These are phyloP conservation scores for Acanthopleura granulata DNA, from an alignment of 2,888 invertebrate genomes.

Conservation along the genomic window DNA sequence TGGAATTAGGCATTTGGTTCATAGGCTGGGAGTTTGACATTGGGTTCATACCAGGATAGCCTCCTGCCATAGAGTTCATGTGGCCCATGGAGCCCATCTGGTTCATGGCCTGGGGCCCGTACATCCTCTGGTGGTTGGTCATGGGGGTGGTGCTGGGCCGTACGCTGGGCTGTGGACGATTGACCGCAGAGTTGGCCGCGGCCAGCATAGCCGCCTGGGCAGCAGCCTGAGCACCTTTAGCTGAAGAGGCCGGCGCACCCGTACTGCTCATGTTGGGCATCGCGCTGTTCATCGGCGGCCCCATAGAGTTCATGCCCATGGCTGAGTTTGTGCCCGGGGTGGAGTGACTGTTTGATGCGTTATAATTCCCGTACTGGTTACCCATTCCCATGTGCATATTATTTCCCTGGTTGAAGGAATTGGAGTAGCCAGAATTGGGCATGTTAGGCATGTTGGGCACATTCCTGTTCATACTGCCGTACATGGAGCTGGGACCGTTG, in stretches of 20 bases:
- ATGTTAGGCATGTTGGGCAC: neutral
- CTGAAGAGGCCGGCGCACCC: neutral
- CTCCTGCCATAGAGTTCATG: slow-evolving; percentile 7
- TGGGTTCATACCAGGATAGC: slow-evolving; percentile 26
- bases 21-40: slow-evolving; percentile 37
- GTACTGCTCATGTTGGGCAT: neutral
- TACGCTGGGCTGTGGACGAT: slow-evolving; percentile 20
- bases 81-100: slow-evolving; percentile 47
- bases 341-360: slow-evolving; percentile 21
- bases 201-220: slow-evolving; percentile 66
- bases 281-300: slow-evolving; percentile 10
- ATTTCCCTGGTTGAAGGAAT: slow-evolving; percentile 21
- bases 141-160: neutral
- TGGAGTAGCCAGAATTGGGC: neutral
- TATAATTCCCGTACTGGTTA: slow-evolving; percentile 26
- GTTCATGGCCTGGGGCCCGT: slow-evolving; percentile 37
- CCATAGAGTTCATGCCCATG: slow-evolving; percentile 17
- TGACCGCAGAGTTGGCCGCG: slow-evolving; percentile 57
- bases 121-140: slow-evolving; percentile 37
- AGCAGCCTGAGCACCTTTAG: slow-evolving; percentile 63
- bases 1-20: slow-evolving; percentile 30
- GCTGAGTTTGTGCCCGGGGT: neutral
- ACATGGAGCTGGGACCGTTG: slow-evolving; percentile 23
- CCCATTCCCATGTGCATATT: slow-evolving; percentile 22
- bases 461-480: slow-evolving; percentile 20